phyloP scores from a whole-genome alignment of 2,797 vertebrate genomes.

The Microctenopoma steveboyesi region DNA sequence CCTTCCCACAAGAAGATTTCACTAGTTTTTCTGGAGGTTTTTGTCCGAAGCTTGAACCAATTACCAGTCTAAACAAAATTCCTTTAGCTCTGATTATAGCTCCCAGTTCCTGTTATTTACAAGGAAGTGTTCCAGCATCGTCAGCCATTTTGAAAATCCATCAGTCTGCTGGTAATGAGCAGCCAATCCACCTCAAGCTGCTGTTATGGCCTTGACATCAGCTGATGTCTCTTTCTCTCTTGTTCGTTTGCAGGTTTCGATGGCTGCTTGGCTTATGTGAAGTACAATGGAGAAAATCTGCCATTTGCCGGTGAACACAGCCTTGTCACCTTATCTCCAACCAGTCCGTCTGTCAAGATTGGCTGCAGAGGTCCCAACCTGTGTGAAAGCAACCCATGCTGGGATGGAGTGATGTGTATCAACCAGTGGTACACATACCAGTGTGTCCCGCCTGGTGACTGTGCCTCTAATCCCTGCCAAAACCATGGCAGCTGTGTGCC shows the following conservation, averaged over 20 bases:
- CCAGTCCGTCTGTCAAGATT: conserved; percentile 87
- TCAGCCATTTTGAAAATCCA: conserved; percentile 52
- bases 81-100: conserved; percentile 62
- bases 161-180: conserved; percentile 49
- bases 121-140: conserved; percentile 36
- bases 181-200: conserved; percentile 35
- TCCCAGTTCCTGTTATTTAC: conserved; percentile 66
- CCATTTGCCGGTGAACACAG: conserved; percentile 92
- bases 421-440: conserved; percentile 95
- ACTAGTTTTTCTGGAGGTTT: not conserved
- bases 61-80: conserved; percentile 73
- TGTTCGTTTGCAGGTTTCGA: conserved; percentile 87
- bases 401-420: conserved; percentile 92
- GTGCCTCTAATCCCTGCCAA: conserved; percentile 90
- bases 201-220: conserved; percentile 32
- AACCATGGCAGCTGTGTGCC: conserved; percentile 95
- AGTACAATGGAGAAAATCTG: conserved; percentile 89
- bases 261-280: conserved; percentile 91
- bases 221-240: conserved; percentile 38
- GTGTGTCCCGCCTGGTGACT: conserved; percentile 92
- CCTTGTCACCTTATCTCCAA: conserved; percentile 86
- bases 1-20: conserved; percentile 19
- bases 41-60: conserved; percentile 63
- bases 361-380: conserved; percentile 95
- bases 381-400: conserved; percentile 93